These are phyloP conservation scores for Psammodynastes pulverulentus DNA, from an alignment of 2,113 vertebrate genomes.

Conservation along the genomic window DNA sequence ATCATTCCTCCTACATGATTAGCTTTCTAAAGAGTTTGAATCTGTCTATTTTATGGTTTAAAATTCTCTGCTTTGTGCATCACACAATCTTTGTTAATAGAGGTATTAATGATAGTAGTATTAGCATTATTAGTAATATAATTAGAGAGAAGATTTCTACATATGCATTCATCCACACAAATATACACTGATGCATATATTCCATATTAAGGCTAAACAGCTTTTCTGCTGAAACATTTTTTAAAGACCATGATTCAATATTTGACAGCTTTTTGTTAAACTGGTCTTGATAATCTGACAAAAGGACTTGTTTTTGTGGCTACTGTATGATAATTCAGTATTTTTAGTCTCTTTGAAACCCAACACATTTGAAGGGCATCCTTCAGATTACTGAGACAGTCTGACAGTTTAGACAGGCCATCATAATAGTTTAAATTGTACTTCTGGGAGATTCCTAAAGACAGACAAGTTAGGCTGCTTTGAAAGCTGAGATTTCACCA, in stretches of 20 bases:
- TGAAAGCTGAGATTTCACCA: slow-evolving; percentile 43
- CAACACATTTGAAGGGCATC: slow-evolving; percentile 55
- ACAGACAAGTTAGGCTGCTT: slow-evolving; percentile 62
- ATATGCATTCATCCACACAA: slow-evolving; percentile 40
- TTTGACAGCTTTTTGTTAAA: slow-evolving; percentile 53
- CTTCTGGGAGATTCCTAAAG: slow-evolving; percentile 64
- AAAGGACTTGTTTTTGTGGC: slow-evolving; percentile 53
- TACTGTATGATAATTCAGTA: slow-evolving; percentile 40
- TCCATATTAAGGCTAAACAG: slow-evolving; percentile 30
- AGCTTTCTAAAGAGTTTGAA: slow-evolving; percentile 28
- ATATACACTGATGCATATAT: slow-evolving; percentile 9
- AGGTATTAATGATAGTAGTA: slow-evolving; percentile 47
- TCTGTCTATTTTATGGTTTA: slow-evolving; percentile 37
- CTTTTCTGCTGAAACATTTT: slow-evolving; percentile 20
- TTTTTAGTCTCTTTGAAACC: slow-evolving; percentile 37
- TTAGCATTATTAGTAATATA: not conserved
- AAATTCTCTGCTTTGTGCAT: slow-evolving; percentile 40
- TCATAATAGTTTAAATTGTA: slow-evolving; percentile 66
- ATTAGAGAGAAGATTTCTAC: not conserved
- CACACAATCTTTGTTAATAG: slow-evolving; percentile 21
- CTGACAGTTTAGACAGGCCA: slow-evolving; percentile 69
- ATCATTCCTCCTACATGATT: slow-evolving; percentile 51
- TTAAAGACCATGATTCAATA: slow-evolving; percentile 29
- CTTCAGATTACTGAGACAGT: slow-evolving; percentile 57
- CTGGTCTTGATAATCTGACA: slow-evolving; percentile 53